Evolutionary conservation across 1,140 invertebrate genomes (phyloP), one percentile per base, ranked within the genome.

Genomic region (Drosophila chauvacae): DNA sequence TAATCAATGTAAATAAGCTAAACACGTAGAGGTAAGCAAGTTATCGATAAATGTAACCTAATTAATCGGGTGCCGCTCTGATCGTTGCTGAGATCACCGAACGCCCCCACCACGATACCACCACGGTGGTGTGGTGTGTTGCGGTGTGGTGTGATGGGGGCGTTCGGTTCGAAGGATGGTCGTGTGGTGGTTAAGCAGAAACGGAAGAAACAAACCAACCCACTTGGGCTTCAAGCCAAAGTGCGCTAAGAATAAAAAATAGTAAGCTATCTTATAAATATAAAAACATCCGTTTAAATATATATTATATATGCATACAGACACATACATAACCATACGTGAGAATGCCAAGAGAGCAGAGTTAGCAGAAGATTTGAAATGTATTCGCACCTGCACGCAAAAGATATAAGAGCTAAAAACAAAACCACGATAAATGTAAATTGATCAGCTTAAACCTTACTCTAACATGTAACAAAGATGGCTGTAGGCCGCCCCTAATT

Each of bases 151-250:
- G 57, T 73, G 69, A 47, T 72, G 45, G 28, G 69, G 45, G 42
- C 35, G 58, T 33, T 81, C 59, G 73, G 57, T 61, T 74, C 13
- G 30, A 42, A 18, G 20, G 30, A 35, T 45, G 55, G 28, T 60
- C 55, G 13, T 35, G 50, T 16, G 26, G 9, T 56, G 55, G 37
- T 64, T 64, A 33, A 26, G 55, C 56, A 64, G 45, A 50, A 28
- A 56, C 16, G 23, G 48, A 50, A 74, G 13, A 80, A 69, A 48
- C 41, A 44, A 58, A 45, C 51, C 47, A 62, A 47, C 50, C 62
- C 82, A 78, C 83, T 85, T 87, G 58, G 82, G 70, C 82, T 86
- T 71, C 59, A 86, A 86, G 82, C 56, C 82, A 30, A 81, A 78
- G 78, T 85, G 81, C 13, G 64, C 58, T 68, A 51, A 77, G 20